Conservation (phyloP, 1,140 invertebrate species). For the Heliconius hermathena region DNA sequence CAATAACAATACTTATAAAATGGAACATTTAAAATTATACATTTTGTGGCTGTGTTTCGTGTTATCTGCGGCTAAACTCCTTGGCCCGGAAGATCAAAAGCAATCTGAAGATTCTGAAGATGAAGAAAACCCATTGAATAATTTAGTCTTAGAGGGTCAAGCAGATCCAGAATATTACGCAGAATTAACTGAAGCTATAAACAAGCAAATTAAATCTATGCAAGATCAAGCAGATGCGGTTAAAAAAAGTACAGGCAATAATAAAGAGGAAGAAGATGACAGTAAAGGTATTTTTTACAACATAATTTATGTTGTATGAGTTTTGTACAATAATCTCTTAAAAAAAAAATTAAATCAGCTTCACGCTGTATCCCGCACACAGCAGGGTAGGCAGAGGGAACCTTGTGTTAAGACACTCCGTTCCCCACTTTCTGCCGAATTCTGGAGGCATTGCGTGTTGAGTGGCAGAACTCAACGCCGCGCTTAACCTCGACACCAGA, state of each 20-base stretch:
- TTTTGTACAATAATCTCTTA: not conserved
- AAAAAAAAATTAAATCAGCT: no score
- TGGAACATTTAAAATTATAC: constrained; percentile 57
- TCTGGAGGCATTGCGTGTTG: no score
- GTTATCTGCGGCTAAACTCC: constrained; percentile 55
- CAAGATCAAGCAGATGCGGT: constrained; percentile 60
- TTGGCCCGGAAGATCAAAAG: constrained; percentile 60
- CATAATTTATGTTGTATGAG: not conserved
- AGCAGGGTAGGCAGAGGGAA: no score
- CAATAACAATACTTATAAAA: constrained; percentile 36
- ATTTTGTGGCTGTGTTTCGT: constrained; percentile 60
- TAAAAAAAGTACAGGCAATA: constrained; percentile 41
- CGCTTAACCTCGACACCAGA: no score
- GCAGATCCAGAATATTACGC: constrained; percentile 38
- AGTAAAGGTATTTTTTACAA: constrained; percentile 48
- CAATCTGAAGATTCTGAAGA: constrained; percentile 52
- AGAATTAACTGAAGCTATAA: constrained; percentile 54
- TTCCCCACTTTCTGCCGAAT: no score
- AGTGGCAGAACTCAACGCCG: no score
- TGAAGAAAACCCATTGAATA: constrained; percentile 46
- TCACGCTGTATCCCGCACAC: no score
- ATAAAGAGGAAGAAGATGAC: constrained; percentile 48
- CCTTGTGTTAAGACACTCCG: no score
- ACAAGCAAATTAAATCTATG: constrained; percentile 55
- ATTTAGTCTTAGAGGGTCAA: constrained; percentile 31